Conservation (phyloP, 2,888 invertebrate genomes). For the Cyclophora albipunctata region DNA sequence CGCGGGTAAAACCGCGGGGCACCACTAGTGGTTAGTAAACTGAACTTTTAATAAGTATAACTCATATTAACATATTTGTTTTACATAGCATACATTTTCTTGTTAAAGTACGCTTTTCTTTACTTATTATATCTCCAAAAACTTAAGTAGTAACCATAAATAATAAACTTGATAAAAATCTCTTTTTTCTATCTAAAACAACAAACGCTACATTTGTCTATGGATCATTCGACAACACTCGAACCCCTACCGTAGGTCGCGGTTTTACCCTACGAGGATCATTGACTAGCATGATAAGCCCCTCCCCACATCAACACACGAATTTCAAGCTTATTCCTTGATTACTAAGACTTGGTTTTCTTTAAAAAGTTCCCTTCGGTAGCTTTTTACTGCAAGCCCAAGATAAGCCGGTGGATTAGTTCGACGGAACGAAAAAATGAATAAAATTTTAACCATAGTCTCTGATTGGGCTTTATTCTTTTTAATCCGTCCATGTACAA, state of each 20-base stretch:
- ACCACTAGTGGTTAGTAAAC: no score
- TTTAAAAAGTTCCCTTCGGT: constrained; percentile 19
- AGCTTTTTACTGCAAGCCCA: constrained; percentile 52
- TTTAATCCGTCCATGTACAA: constrained; percentile 23
- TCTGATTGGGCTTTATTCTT: constrained; percentile 47
- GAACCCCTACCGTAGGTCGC: constrained; percentile 65
- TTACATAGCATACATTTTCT: no score
- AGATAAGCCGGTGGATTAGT: constrained; percentile 69
- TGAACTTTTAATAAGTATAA: no score
- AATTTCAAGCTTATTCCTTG: constrained; percentile 24
- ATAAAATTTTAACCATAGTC: constrained; percentile 46
- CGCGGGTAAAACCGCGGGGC: no score
- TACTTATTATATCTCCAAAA: no score
- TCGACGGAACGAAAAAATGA: constrained; percentile 51
- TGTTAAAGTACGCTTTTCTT: no score
- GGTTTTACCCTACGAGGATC: constrained; percentile 55
- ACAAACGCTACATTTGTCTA: constrained; percentile 5
- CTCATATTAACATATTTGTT: no score
- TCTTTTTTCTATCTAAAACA: not conserved
- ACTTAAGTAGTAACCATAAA: no score
- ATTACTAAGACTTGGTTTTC: constrained; percentile 19
- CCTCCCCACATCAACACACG: constrained; percentile 22
- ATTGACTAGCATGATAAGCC: constrained; percentile 51
- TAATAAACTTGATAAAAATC: no score
- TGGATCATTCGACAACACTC: constrained; percentile 33